These are phyloP conservation scores for Drosophila sucinea DNA, from an alignment of 1,140 invertebrate genomes.

Conservation along the genomic window DNA sequence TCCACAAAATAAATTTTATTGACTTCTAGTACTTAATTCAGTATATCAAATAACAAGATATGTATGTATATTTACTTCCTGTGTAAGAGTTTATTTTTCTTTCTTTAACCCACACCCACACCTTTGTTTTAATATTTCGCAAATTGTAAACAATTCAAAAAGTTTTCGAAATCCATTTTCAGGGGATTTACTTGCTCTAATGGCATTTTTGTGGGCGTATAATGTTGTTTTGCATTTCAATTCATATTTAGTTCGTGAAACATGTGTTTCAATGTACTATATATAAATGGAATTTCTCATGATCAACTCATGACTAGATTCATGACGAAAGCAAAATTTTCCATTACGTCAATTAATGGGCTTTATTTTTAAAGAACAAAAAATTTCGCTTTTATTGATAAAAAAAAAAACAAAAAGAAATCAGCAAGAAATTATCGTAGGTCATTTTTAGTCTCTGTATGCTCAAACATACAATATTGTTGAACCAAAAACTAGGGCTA, in stretches of 20 bases:
- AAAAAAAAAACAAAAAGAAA: background rate
- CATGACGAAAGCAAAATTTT: constrained; percentile 44
- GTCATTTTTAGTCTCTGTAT: background rate
- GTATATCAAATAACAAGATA: no score
- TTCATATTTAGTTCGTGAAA: background rate
- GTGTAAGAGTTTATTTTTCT: background rate
- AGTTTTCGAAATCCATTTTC: background rate
- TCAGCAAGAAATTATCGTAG: background rate
- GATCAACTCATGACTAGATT: constrained; percentile 7
- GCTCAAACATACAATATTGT: background rate
- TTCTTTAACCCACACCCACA: background rate
- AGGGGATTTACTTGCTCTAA: constrained; percentile 4
- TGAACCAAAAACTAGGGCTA: background rate
- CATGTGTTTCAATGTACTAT: background rate
- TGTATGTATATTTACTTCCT: background rate
- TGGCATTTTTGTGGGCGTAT: constrained; percentile 1
- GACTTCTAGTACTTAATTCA: no score
- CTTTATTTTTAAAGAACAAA: background rate
- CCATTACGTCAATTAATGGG: constrained; percentile 39
- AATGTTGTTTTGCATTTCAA: constrained; percentile 7
- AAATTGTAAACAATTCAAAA: background rate
- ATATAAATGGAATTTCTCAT: constrained; percentile 1
- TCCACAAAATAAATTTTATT: no score
- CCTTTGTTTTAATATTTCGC: background rate
- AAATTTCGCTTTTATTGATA: background rate